phyloP scores from a whole-genome alignment of 2,888 invertebrate species.

The Spatulosminthurus flaviceps region DNA sequence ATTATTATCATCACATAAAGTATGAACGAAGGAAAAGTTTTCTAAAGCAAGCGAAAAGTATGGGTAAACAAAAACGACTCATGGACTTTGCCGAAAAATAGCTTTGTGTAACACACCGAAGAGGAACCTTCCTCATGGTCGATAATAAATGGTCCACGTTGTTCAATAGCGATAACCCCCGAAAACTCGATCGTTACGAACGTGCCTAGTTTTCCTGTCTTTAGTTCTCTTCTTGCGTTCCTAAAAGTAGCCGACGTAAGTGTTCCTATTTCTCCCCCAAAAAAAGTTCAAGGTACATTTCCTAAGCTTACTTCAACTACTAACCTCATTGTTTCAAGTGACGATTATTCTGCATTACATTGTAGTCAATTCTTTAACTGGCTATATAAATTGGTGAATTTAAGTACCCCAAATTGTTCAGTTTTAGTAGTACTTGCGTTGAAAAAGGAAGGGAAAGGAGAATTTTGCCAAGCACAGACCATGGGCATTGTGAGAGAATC shows the following conservation, averaged over 20 bases:
- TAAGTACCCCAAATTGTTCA: too few relatives aligned
- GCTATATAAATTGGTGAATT: too few relatives aligned
- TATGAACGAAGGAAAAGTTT: background rate
- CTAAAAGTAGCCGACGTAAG: background rate
- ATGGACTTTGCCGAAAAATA: constrained; percentile 19
- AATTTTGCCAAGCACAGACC: too few relatives aligned
- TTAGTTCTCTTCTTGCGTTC: background rate
- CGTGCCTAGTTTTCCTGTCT: background rate
- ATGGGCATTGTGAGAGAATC: background rate
- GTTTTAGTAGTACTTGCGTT: background rate
- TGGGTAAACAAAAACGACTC: background rate
- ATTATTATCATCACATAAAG: background rate
- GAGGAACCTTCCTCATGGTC: constrained; percentile 43
- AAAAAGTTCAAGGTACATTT: background rate
- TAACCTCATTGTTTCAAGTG: too few relatives aligned
- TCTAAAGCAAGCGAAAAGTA: background rate
- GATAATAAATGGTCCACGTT: constrained; percentile 43
- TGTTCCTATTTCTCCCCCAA: background rate
- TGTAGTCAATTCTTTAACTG: too few relatives aligned
- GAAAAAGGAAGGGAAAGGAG: background rate
- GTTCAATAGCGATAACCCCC: background rate
- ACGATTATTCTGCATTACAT: too few relatives aligned
- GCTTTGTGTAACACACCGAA: constrained; percentile 36
- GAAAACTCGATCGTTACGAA: background rate
- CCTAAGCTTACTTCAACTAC: too few relatives aligned